Evolutionary conservation across 2,797 vertebrate species (phyloP), one percentile per base, ranked within the genome.

Genomic region (Neosilurus mollespiculum): DNA sequence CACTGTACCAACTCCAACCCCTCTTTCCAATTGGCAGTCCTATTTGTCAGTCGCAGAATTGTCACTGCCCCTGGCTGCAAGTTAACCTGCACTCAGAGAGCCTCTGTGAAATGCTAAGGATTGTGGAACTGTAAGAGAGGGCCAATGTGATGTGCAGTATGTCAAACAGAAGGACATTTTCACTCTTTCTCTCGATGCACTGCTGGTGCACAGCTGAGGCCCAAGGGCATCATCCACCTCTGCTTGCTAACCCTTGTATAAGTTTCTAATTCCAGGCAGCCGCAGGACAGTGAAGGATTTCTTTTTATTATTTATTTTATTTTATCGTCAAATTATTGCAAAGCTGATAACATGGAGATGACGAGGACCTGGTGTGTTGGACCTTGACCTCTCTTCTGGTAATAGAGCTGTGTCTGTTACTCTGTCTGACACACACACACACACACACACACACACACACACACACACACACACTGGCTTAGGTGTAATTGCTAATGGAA

Each of bases 191-290:
- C 90, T 93, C 88, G 83, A 26, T 88, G 83, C 88, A 81, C 86
- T 86, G 83, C 87, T 82, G 78, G 54, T 66, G 65, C 87, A 76
- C 83, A 71, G 80, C 90, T 3, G 76, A 93, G 88, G 94, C 97
- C 96, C 93, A 91, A 89, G 96, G 97, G 96, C 94, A 94, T 93
- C 93, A 93, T 96, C 95, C 93, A 90, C 92, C 94, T 94, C 92
- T 92, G 92, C 92, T 93, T 88, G 92, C 93, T 94, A 95, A 93
- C 95, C 93, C 94, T 94, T 95, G 93, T 96, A 96, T 96, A 95
- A 95, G 94, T 96, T 97, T 96, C 96, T 96, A 95, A 96, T 96
- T 96, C 94, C 95, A 94, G 92, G 92, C 91, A 90, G 90, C 93
- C 91, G 30, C 65, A 88, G 95, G 96, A 95, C 93, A 94, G 95